phyloP scores from a whole-genome alignment of 2,888 invertebrate genomes.

The Tryphoninae sp. region DNA sequence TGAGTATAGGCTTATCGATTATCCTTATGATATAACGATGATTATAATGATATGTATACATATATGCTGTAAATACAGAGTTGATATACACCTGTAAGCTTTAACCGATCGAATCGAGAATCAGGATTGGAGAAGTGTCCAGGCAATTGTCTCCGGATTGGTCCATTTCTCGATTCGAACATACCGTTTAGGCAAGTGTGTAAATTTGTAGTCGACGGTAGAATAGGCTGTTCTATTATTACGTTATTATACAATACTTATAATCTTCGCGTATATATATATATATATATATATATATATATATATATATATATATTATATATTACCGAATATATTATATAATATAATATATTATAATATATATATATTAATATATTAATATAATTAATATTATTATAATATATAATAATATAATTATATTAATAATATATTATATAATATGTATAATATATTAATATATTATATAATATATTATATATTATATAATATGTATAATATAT shows the following conservation, averaged over 20 bases:
- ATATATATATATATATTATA: not conserved
- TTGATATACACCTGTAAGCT: conserved; percentile 28
- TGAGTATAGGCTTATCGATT: conserved; percentile 54
- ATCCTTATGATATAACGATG: not conserved
- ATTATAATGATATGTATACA: conserved; percentile 11
- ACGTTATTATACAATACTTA: conserved; percentile 38
- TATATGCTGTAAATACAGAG: conserved; percentile 46
- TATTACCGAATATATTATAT: too few relatives aligned
- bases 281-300: too few relatives aligned
- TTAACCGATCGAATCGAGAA: conserved; percentile 36
- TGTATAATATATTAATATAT: too few relatives aligned
- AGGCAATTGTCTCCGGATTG: not conserved
- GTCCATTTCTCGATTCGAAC: conserved; percentile 19
- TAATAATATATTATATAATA: too few relatives aligned
- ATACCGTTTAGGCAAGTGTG: conserved; percentile 41
- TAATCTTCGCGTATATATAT: conserved; percentile 30
- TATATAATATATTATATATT: too few relatives aligned
- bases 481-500: too few relatives aligned
- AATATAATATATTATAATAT: too few relatives aligned
- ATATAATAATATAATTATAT: too few relatives aligned
- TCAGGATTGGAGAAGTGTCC: conserved; percentile 7
- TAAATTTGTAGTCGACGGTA: conserved; percentile 50
- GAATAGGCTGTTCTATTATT: conserved; percentile 46
- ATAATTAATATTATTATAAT: too few relatives aligned
- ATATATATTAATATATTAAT: too few relatives aligned